A percentile compares a stretch with the other conserved stretches of the same genome.
phyloP scores from a whole-genome alignment of 1,140 invertebrate species.

The Drosophila nikananu region DNA sequence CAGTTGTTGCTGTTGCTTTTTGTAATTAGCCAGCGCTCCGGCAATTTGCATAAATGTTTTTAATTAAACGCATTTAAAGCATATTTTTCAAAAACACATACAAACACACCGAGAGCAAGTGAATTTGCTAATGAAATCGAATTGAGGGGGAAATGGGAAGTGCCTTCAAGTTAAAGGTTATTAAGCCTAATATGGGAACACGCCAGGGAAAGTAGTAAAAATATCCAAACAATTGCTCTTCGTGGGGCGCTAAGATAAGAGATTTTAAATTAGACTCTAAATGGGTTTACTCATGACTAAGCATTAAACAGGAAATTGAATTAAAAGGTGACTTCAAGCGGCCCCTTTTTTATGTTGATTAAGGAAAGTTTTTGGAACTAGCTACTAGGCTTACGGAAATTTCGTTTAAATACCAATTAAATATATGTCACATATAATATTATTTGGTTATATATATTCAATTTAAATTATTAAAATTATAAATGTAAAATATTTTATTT shows the following conservation, averaged over 20 bases:
- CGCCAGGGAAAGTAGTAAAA: conserved; percentile 28
- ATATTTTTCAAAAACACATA: conserved; percentile 64
- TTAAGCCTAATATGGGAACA: conserved; percentile 29
- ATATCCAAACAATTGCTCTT: conserved; percentile 10
- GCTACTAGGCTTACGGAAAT: accelerated
- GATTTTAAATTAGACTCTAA: conserved; percentile 3
- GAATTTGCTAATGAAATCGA: conserved; percentile 70
- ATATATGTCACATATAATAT: background rate
- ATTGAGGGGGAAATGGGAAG: conserved; percentile 60
- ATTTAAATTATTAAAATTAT: no score
- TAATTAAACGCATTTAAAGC: conserved; percentile 78
- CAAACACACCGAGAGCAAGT: conserved; percentile 15
- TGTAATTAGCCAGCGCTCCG: conserved; percentile 47
- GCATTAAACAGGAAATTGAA: background rate
- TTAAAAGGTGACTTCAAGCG: background rate
- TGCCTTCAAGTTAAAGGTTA: conserved; percentile 30
- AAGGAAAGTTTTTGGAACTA: background rate
- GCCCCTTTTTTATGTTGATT: background rate
- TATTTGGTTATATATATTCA: no score
- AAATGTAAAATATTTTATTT: no score
- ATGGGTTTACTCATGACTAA: background rate
- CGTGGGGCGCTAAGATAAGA: conserved; percentile 27
- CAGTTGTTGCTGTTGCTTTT: conserved; percentile 20
- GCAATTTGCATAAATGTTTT: conserved; percentile 81
- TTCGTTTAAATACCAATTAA: background rate